Evolutionary conservation across 1,140 invertebrate species (phyloP).

Genomic region (Drosophila sulfurigaster): DNA sequence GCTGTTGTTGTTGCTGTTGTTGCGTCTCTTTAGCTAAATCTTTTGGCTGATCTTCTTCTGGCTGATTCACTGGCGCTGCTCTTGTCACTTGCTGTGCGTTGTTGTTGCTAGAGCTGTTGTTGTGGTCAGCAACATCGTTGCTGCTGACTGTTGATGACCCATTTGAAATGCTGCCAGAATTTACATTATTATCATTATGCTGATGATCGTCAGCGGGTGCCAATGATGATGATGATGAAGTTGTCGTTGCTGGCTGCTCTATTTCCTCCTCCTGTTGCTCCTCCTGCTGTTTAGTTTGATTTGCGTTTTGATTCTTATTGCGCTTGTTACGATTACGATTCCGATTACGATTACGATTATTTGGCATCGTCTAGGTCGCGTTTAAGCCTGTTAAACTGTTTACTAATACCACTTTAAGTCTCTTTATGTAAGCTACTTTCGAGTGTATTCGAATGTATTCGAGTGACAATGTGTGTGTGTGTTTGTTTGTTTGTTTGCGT

Average conservation of each 20-base stretch:
- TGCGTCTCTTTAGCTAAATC: constrained; percentile 1
- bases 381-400: constrained; percentile 33
- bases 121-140: constrained; percentile 38
- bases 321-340: constrained; percentile 80
- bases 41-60: constrained; percentile 10
- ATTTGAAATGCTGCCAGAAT: constrained; percentile 79
- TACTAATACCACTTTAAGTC: constrained; percentile 17
- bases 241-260: constrained; percentile 23
- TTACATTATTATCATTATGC: constrained; percentile 66
- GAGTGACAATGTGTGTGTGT: constrained; percentile 18
- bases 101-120: constrained; percentile 10
- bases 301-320: constrained; percentile 70
- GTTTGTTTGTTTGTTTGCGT: constrained; percentile 29
- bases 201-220: constrained; percentile 20
- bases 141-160: constrained; percentile 47
- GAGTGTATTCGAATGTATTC: background rate
- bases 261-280: constrained; percentile 9
- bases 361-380: constrained; percentile 77
- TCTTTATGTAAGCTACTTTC: constrained; percentile 23
- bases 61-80: constrained; percentile 10
- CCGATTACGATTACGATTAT: constrained; percentile 80
- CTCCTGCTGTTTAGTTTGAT: constrained; percentile 49
- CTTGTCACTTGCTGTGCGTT: background rate
- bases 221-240: constrained; percentile 26
- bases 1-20: too few relatives aligned